A percentile compares a stretch with the other conserved stretches of the same genome.
Conservation (phyloP, 2,888 invertebrate species). For the Ptilodon capucinus region DNA sequence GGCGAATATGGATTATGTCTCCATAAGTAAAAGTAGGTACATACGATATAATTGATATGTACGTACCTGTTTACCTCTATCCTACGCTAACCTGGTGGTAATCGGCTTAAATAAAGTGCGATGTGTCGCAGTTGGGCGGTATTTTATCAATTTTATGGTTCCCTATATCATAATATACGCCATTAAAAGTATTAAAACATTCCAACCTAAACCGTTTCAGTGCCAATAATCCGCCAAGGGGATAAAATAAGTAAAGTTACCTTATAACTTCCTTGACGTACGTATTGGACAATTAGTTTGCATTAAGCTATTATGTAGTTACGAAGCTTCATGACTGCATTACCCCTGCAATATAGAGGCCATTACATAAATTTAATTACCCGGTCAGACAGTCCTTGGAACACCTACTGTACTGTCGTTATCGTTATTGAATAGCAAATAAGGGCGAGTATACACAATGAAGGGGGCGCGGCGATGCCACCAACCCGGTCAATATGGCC, state of each 20-base stretch:
- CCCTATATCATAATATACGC: constrained; percentile 13
- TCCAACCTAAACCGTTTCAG: constrained; percentile 6
- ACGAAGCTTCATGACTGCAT: neutral
- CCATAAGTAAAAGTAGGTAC: too few species aligned
- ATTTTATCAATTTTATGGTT: constrained; percentile 18
- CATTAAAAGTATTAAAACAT: constrained; percentile 10
- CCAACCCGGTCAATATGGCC: constrained; percentile 68
- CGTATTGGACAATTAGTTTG: too few species aligned
- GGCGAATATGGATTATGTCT: too few species aligned
- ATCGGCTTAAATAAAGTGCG: constrained; percentile 25
- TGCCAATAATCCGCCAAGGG: constrained; percentile 3
- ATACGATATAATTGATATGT: too few species aligned
- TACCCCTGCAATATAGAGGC: too few species aligned
- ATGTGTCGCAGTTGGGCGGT: constrained; percentile 6
- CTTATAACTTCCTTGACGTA: too few species aligned
- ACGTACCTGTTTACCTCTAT: neutral
- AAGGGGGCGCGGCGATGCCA: constrained; percentile 42
- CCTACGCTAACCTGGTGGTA: constrained; percentile 12
- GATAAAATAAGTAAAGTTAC: neutral
- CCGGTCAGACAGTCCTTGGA: constrained; percentile 16
- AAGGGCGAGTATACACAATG: constrained; percentile 42
- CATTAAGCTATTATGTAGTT: too few species aligned
- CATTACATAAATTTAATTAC: constrained; percentile 1
- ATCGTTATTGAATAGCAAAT: constrained; percentile 61
- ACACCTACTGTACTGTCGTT: constrained; percentile 40